Evolutionary conservation across 2,888 invertebrate species (phyloP).

Genomic region (Latrodectus hesperus): DNA sequence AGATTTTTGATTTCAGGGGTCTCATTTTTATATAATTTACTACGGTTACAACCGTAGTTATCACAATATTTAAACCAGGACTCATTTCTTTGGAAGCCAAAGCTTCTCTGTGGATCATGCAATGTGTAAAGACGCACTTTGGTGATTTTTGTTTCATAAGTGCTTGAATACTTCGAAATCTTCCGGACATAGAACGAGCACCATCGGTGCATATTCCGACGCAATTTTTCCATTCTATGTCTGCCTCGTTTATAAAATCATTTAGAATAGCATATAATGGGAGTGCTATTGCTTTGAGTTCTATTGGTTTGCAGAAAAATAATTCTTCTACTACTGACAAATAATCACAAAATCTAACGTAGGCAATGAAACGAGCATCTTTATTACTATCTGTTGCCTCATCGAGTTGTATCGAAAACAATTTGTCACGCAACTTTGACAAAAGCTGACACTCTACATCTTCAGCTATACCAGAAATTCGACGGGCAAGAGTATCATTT

Average conservation of each 20-base stretch:
- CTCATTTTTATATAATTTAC: too few species aligned
- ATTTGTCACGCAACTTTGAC: slow-evolving; percentile 51
- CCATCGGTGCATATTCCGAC: slow-evolving; percentile 57
- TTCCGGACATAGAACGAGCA: slow-evolving; percentile 55
- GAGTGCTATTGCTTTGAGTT: slow-evolving; percentile 36
- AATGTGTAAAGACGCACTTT: too few species aligned
- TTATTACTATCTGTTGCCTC: slow-evolving; percentile 40
- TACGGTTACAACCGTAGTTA: too few species aligned
- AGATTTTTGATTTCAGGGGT: too few species aligned
- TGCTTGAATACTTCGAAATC: neutral
- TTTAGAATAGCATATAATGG: slow-evolving; percentile 27
- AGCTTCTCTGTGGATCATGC: too few species aligned
- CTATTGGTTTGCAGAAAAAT: slow-evolving; percentile 34
- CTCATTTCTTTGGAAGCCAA: too few species aligned
- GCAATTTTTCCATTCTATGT: slow-evolving; percentile 53
- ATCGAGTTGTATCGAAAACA: slow-evolving; percentile 23
- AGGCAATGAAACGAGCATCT: slow-evolving; percentile 36
- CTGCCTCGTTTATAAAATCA: slow-evolving; percentile 41
- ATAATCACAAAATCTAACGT: slow-evolving; percentile 37
- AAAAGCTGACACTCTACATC: slow-evolving; percentile 56
- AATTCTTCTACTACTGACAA: slow-evolving; percentile 37
- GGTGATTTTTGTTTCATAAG: too few species aligned
- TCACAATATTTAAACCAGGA: too few species aligned
- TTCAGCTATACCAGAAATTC: slow-evolving; percentile 55
- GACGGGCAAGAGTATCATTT: slow-evolving; percentile 48